Base-by-base conservation (phyloP, 2,888 invertebrate species). In the Rotaria macrura region DNA sequence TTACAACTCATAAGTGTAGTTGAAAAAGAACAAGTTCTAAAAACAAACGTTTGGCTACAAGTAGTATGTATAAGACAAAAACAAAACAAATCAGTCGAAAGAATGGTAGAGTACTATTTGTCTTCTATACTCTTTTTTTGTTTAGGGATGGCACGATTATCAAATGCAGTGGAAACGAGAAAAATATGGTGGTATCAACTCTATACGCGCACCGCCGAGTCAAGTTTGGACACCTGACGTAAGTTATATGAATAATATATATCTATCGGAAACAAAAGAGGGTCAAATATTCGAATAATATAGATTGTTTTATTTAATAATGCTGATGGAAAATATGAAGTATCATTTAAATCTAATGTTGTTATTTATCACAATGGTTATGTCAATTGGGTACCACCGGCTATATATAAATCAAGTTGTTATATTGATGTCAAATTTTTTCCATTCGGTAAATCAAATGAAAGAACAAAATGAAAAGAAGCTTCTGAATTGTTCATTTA, bases 321-420 rank as follows among this genome's bases (percentile, higher is more conserved):
- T 79, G 86, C 86, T 40, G 86, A 86, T 83, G 87, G 83, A 54
- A 87, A 86, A 84, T 87, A 87, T 72, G 87, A 85, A 85, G 86
- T 47, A 40, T 86, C 43, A 85, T 86, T n/a, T 38, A 87, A 85
- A 84, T 84, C 84, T 29, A 87, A 83, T 86, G 87, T 85, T 83
- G 83, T 47, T 47, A 74, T 85, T 29, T 57, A 74, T 40, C 85
- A 20, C 47, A 29, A 86, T 47, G 85, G 72, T 38, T n/a, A 23
- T 43, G 40, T 55, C 29, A 54, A 38, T 34, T 79, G 72, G 52
- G 54, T 52, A 20, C 86, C 86, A 10, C 85, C 85, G 23, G 85
- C 86, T 54, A 86, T 86, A 34, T 86, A 85, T 55, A 86, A 86
- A 84, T 84, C 84, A n/a, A 83, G 84, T 38, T 86, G 86, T 84